These are phyloP conservation scores for Heterohyrax brucei DNA, from an alignment of 2,797 vertebrate species.

Conservation along the genomic window DNA sequence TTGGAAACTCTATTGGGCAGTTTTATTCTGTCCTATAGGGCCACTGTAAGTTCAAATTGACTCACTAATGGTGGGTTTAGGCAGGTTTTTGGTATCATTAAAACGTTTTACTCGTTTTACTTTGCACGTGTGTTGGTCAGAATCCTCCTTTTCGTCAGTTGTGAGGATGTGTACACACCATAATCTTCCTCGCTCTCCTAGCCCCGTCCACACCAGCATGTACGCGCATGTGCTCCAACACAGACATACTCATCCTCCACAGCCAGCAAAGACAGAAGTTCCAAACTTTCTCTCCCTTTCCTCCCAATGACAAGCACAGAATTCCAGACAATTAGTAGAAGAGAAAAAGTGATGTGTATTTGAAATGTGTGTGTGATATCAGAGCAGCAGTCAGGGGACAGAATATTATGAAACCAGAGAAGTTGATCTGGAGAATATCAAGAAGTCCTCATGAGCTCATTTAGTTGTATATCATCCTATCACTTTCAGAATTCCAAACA, in stretches of 20 bases:
- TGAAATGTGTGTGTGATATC: conserved; percentile 85
- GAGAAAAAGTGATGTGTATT: conserved; percentile 87
- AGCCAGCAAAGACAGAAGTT: conserved; percentile 50
- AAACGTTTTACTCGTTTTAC: conserved; percentile 4
- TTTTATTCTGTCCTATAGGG: no score
- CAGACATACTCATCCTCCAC: neutral
- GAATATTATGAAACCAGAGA: conserved; percentile 66
- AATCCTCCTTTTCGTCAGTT: neutral
- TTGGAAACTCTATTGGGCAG: no score
- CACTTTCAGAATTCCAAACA: conserved; percentile 89
- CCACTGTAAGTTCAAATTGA: no score
- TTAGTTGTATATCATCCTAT: conserved; percentile 83
- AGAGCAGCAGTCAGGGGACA: conserved; percentile 79
- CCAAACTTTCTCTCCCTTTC: conserved; percentile 85
- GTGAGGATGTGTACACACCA: conserved; percentile 5
- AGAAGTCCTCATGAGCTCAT: conserved; percentile 78
- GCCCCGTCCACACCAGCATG: neutral
- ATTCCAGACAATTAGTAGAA: conserved; percentile 87
- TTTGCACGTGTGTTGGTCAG: neutral
- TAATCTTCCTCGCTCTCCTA: conserved; percentile 64
- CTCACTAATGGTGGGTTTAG: no score
- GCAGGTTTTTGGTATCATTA: neutral
- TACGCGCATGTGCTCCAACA: neutral
- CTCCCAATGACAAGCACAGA: conserved; percentile 83
- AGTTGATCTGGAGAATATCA: conserved; percentile 83